Evolutionary conservation across 2,797 vertebrate genomes (phyloP), one percentile per base, ranked within the genome.

Genomic region (Crotalus adamanteus): DNA sequence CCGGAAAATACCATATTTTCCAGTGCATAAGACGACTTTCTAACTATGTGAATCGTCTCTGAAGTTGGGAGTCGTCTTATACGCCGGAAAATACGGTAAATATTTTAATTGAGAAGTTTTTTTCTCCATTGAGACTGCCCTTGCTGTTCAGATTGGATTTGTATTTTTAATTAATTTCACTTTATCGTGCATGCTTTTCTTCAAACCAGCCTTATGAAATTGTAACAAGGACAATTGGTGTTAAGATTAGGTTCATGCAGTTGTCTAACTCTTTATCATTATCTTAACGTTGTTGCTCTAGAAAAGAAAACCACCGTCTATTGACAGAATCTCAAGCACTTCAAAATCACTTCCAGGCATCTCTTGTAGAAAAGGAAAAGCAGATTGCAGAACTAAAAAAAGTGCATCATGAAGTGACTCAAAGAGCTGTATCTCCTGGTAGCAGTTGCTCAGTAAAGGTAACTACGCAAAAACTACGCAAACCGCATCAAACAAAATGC

Each of bases 281-380:
- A 28, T 69, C 6, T 90, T 87, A 18, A 86, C 65, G 1, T 93
- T 95, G 94, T 92, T 2, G 92, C 9, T 92, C 90, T 88, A 98
- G 98, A 94, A 98, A 96, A 93, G 97, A 98, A 83, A 97, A 97
- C 92, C 97, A 42, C 65, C 95, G 95, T 47, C 96, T 98, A 69
- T 96, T 97, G 18, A 93, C 97, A 0, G 97, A 98, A 96, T 96
- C 94, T 14, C 95, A 97, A 90, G 95, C 95, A 0, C 95, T 97
- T 47, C 97, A 89, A 92, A 96, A 96, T 93, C 96, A 97, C 1
- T 96, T 91, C 61, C 95, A 95, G 85, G 61, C 93, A 73, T 89
- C 88, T 22, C 92, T 97, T 86, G 94, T 95, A 65, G 97, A 97
- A 88, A 98, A 96, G n/a, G 97, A 97, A 37, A 60, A 0, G 14